Evolutionary conservation across 2,797 vertebrate species (phyloP).

Genomic region (Falco cherrug): DNA sequence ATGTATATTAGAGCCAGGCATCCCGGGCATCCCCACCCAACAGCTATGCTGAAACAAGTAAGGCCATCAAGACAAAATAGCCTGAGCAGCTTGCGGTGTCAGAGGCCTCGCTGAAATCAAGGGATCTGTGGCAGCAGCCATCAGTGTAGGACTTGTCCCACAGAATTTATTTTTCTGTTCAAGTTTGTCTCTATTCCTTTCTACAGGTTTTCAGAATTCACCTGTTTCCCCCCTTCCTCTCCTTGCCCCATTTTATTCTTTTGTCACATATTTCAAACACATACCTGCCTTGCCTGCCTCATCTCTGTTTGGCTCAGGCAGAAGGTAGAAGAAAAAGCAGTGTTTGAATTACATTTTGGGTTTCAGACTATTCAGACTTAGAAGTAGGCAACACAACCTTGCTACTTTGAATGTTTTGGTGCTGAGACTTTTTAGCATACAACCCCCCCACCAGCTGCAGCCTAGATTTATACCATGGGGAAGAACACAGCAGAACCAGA

Average conservation of each 20-base stretch:
- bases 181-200: not conserved
- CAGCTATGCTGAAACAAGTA: not conserved
- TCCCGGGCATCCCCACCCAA: conserved; percentile 45
- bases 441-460: conserved; percentile 35
- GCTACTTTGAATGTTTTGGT: not conserved
- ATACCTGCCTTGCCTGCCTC: not conserved
- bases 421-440: not conserved
- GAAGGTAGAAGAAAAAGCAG: not conserved
- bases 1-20: conserved; percentile 16
- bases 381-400: not conserved
- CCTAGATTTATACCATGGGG: not conserved
- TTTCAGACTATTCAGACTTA: not conserved
- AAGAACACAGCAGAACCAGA: conserved; percentile 23
- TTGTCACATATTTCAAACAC: not conserved
- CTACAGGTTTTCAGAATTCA: not conserved
- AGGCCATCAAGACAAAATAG: not conserved
- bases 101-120: not conserved
- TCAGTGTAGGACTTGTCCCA: not conserved
- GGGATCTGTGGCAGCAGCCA: not conserved
- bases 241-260: not conserved
- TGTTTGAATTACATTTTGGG: not conserved
- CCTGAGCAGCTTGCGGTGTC: not conserved
- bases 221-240: not conserved
- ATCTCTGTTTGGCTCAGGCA: not conserved
- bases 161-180: not conserved